Percentiles rank a stretch among this genome's conserved stretches.
These are phyloP conservation scores for Drosophila triauraria DNA, from an alignment of 1,140 invertebrate genomes.

Conservation along the genomic window DNA sequence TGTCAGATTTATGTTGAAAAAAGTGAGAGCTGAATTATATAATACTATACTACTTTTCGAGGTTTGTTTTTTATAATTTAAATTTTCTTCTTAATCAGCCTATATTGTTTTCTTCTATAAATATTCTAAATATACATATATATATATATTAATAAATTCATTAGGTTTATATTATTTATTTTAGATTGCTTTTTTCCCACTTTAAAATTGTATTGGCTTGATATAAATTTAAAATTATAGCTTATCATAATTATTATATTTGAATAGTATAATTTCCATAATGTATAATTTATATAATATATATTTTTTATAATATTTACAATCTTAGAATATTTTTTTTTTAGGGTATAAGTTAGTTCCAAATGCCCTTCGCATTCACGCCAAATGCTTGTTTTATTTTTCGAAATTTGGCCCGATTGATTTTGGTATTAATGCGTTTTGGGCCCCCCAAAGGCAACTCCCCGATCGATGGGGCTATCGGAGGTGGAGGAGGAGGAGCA, in stretches of 20 bases:
- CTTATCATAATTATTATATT: no score
- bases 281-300: neutral
- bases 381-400: constrained; percentile 46
- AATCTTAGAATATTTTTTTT: neutral
- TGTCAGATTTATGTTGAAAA: neutral
- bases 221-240: no score
- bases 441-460: constrained; percentile 32
- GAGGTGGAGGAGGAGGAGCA: neutral
- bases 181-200: no score
- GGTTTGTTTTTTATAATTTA: no score
- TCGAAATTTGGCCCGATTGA: constrained; percentile 57
- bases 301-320: neutral
- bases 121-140: no score
- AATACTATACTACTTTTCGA: no score
- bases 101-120: no score
- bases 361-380: neutral
- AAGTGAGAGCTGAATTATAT: neutral
- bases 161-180: no score
- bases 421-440: constrained; percentile 67
- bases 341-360: neutral
- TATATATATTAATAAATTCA: no score
- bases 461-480: constrained; percentile 13
- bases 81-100: no score
- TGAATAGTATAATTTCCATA: no score
- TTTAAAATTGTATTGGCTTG: no score